Evolutionary conservation across 2,113 vertebrate genomes (phyloP), one percentile per base, ranked within the genome.

Genomic region (Apodemus sylvaticus): DNA sequence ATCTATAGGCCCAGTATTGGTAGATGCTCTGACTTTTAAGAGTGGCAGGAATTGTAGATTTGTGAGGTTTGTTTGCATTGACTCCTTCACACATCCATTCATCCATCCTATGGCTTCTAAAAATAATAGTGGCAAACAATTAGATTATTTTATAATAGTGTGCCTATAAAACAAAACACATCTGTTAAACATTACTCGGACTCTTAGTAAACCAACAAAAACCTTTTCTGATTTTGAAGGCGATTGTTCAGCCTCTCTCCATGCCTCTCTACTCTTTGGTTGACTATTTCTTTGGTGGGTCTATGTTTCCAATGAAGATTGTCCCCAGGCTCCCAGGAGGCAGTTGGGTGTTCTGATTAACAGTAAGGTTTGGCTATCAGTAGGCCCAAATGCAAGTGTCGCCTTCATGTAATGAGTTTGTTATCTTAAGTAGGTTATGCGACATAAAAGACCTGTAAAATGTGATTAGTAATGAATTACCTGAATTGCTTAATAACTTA

Each of bases 111-210:
- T 26, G 12, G 58, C 53, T 45, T 91, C 71, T 93, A 20, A 9
- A 58, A 8, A 9, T 66, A 81, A 93, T 97, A 39, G 22, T 87
- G n/a, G 51, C 20, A 90, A 93, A 78, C 81, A 79, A 62, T 93
- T 92, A 93, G 70, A 90, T 76, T 94, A 93, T 92, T 97, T 96
- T 97, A 48, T 58, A 92, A 14, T 85, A 85, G 26, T 85, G 34
- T 66, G 11, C 58, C 76, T 90, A 60, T 79, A 85, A 95, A 93
- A 86, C 45, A 51, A 71, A 93, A 93, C 68, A 92, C 62, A 93
- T 85, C 79, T 93, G 70, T 95, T 91, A 90, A 77, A 36, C 62
- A 87, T 92, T 71, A 45, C 51, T 95, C 94, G 55, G 34, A 93
- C n/a, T 93, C 31, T 62, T 94, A 91, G 73, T 87, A 93, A 95